Evolutionary conservation across 1,140 invertebrate species (phyloP), one percentile per base, ranked within the genome.

Genomic region (Aleiodes sp.): DNA sequence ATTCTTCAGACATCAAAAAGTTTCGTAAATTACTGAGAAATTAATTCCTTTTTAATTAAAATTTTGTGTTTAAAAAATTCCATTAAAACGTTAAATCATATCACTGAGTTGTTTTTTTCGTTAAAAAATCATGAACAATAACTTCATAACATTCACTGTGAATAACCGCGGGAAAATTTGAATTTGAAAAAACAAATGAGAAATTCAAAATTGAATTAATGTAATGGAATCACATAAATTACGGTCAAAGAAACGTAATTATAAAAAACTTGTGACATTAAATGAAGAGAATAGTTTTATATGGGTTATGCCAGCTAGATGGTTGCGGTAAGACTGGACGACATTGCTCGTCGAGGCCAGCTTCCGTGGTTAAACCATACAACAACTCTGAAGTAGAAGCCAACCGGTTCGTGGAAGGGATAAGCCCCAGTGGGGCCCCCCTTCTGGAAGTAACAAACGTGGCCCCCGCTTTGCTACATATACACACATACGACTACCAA

Each of bases 271-370:
- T 52, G 29, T 59, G 56, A 59, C 28, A 59, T 59, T 59, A 29
- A 59, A 59, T n/a, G 2, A 28, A 14, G 37, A 65, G 62, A 63
- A 19, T 35, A 21, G 8, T 37, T 28, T 14, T 35, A 39, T 31
- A 24, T 28, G 33, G 60, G 71, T 71, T 66, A 73, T 75, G 35
- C 65, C 69, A 60, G 72, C 67, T 70, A 76, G 79, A 75, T 78
- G 77, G 77, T 73, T 79, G 73, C 76, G 71, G 73, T 75, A 69
- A 79, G 76, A 80, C 79, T 79, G 79, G 73, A 74, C 78, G 79
- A 80, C 78, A 79, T 80, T 80, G 79, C 76, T 73, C 31, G 74
- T 72, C 76, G 78, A 79, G 73, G 78, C 79, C 78, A 77, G 77
- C 78, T 79, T 79, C 78, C 79, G 76, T 67, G 74, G 74, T 80